Conservation (phyloP, 2,113 vertebrate genomes). For the Onychostruthus taczanowskii region DNA sequence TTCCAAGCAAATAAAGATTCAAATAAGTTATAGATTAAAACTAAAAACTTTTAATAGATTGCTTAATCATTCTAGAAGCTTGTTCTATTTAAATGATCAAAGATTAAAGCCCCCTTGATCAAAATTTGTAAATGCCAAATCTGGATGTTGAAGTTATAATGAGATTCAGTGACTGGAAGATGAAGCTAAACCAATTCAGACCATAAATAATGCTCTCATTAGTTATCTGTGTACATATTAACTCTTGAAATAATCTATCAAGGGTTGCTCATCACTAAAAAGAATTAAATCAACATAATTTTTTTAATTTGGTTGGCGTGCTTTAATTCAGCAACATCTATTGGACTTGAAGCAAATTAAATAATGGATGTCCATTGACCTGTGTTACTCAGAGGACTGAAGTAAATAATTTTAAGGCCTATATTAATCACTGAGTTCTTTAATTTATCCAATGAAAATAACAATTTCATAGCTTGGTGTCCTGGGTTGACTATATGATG, state of each 20-base stretch:
- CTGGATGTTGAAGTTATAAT: conserved; percentile 6
- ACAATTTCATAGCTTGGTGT: not conserved
- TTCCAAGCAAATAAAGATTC: not conserved
- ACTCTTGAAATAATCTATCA: conserved; percentile 26
- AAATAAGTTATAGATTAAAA: not conserved
- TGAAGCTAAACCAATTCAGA: conserved; percentile 29
- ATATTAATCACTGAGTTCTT: not conserved
- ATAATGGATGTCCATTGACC: not conserved
- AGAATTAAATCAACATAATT: not conserved
- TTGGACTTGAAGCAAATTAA: not conserved
- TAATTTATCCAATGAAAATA: not conserved
- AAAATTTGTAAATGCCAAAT: conserved; percentile 11
- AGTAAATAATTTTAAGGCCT: conserved; percentile 9
- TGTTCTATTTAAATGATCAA: not conserved
- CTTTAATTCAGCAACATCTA: conserved; percentile 22
- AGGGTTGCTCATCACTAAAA: not conserved
- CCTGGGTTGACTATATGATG: too few relatives aligned
- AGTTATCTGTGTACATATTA: not conserved
- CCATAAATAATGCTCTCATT: conserved; percentile 46
- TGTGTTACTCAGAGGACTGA: not conserved
- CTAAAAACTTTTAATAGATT: not conserved
- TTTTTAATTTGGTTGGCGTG: not conserved
- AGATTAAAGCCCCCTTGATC: conserved; percentile 6
- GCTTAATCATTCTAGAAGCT: not conserved
- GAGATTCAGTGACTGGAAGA: conserved; percentile 5